Evolutionary conservation across 1,140 invertebrate genomes (phyloP).

Genomic region (Nymphalis io): DNA sequence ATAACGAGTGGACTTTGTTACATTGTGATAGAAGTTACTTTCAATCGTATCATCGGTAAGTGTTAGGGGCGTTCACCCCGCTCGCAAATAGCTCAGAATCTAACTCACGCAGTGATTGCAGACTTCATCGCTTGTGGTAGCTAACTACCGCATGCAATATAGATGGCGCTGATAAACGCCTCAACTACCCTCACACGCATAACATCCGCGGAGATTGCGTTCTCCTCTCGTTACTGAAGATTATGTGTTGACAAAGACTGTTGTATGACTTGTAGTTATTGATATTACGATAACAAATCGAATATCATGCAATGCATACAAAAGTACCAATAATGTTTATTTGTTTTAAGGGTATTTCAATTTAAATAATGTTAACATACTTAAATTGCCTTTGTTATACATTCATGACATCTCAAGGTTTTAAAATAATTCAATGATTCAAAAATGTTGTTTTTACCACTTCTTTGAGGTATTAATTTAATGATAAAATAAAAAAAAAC

Average conservation of each 20-base stretch:
- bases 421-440: too few species aligned
- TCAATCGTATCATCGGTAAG: constrained; percentile 1
- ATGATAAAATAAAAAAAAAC: too few species aligned
- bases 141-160: constrained; percentile 36
- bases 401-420: too few species aligned
- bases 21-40: constrained; percentile 26
- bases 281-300: not conserved
- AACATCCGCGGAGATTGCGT: constrained; percentile 1
- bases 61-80: constrained; percentile 30
- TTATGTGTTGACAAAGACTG: constrained; percentile 5
- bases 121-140: constrained; percentile 39
- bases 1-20: not conserved
- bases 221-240: not conserved
- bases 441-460: not conserved
- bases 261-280: constrained; percentile 10
- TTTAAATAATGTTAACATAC: not conserved
- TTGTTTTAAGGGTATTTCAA: not conserved
- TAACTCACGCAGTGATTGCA: constrained; percentile 42
- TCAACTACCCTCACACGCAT: constrained; percentile 29
- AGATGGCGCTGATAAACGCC: constrained; percentile 41
- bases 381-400: too few species aligned
- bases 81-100: constrained; percentile 38
- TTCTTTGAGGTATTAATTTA: too few species aligned
- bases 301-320: constrained; percentile 4
- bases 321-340: not conserved